A percentile compares a stretch with the other conserved stretches of the same genome.
These are phyloP conservation scores for Panurus biarmicus DNA, from an alignment of 2,113 vertebrate species.

Conservation along the genomic window DNA sequence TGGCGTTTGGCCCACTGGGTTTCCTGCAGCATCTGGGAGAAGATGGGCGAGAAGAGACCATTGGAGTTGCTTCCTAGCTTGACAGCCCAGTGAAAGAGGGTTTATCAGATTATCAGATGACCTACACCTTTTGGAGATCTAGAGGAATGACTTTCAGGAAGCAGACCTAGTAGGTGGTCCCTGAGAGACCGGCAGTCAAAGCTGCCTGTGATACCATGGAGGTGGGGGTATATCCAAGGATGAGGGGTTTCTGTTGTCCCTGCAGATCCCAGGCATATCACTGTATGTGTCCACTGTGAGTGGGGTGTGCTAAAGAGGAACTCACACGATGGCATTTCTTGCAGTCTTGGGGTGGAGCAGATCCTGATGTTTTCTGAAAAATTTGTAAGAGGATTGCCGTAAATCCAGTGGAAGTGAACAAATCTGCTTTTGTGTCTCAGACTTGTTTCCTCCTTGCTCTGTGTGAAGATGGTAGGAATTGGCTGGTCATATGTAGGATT, in stretches of 20 bases:
- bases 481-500: not conserved
- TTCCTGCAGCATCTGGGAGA: not conserved
- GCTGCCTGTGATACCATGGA: not conserved
- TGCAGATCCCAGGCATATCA: not conserved
- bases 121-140: not conserved
- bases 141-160: not conserved
- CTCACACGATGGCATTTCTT: not conserved
- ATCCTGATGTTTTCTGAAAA: not conserved
- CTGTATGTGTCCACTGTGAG: not conserved
- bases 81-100: not conserved
- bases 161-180: not conserved
- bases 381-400: not conserved
- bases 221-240: not conserved
- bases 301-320: not conserved
- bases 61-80: not conserved
- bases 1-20: not conserved
- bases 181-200: not conserved
- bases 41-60: not conserved
- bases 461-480: not conserved
- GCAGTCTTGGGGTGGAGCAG: not conserved
- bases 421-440: not conserved
- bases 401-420: not conserved
- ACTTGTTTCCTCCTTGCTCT: not conserved
- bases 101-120: not conserved
- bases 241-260: not conserved